These are phyloP conservation scores for Chloebia gouldiae DNA, from an alignment of 2,113 vertebrate species.

Conservation along the genomic window DNA sequence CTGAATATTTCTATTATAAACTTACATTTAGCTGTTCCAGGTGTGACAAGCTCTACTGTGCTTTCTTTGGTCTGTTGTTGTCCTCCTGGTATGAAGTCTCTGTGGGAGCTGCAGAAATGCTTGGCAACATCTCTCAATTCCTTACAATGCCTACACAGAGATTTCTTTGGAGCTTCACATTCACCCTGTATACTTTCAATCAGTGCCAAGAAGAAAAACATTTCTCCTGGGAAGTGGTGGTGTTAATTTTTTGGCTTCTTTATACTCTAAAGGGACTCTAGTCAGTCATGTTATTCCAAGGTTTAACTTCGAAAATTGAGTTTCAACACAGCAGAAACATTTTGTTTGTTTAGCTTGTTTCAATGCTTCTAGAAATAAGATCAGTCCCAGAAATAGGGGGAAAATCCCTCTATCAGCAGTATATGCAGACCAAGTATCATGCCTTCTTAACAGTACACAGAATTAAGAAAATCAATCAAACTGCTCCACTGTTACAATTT, in stretches of 20 bases:
- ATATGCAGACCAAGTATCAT: neutral
- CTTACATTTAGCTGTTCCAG: neutral
- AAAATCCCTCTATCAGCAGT: neutral
- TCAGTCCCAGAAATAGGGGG: neutral
- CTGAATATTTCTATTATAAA: constrained; percentile 1
- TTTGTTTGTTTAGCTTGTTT: neutral
- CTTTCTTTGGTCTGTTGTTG: neutral
- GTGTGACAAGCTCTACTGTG: neutral
- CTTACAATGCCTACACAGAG: neutral
- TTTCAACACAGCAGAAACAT: neutral
- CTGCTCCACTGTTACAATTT: neutral
- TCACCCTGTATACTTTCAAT: neutral
- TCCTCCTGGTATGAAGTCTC: neutral
- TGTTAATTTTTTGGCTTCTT: neutral
- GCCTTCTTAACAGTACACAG: neutral
- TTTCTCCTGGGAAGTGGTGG: neutral
- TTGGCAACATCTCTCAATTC: neutral
- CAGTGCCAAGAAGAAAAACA: neutral
- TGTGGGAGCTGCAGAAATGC: neutral
- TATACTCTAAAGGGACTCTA: neutral
- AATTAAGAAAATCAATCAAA: neutral
- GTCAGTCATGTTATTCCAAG: neutral
- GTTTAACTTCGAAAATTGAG: neutral
- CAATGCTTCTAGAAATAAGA: neutral
- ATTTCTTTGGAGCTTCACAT: neutral